A percentile compares a stretch with the other conserved stretches of the same genome.
Evolutionary conservation across 2,113 vertebrate genomes (phyloP).

Genomic region (Xiphophorus maculatus): DNA sequence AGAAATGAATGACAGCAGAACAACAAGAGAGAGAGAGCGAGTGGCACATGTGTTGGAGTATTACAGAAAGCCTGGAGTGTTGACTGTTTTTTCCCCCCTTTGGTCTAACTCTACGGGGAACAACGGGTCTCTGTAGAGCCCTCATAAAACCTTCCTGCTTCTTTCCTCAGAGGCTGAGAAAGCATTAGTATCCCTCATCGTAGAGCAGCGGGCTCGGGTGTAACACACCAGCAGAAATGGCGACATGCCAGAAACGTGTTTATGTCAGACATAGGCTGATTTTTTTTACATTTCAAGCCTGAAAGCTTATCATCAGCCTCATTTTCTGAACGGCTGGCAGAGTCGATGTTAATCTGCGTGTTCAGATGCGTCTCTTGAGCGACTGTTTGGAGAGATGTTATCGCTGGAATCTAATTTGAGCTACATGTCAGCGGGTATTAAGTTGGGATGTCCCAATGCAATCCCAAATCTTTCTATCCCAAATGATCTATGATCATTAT

Average conservation of each 20-base stretch:
- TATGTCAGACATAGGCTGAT: conserved; percentile 2
- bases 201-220: conserved; percentile 6
- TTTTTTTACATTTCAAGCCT: background rate
- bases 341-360: too few relatives aligned
- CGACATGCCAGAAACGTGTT: background rate
- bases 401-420: background rate
- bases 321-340: too few relatives aligned
- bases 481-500: too few relatives aligned
- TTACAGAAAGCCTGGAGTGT: background rate
- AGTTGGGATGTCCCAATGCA: too few relatives aligned
- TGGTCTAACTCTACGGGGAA: conserved; percentile 15
- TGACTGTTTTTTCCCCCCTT: conserved; percentile 14
- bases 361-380: background rate
- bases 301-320: too few relatives aligned
- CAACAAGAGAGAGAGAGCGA: conserved; percentile 18
- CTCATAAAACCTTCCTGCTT: conserved; percentile 2
- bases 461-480: background rate
- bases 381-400: background rate
- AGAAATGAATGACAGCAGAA: conserved; percentile 10
- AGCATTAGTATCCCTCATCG: conserved; percentile 15
- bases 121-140: conserved; percentile 1
- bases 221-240: background rate
- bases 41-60: conserved; percentile 1
- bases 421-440: background rate
- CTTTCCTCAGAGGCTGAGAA: conserved; percentile 8